Base-by-base conservation (phyloP, 1,140 invertebrate species). In the Temnothorax longispinosus region DNA sequence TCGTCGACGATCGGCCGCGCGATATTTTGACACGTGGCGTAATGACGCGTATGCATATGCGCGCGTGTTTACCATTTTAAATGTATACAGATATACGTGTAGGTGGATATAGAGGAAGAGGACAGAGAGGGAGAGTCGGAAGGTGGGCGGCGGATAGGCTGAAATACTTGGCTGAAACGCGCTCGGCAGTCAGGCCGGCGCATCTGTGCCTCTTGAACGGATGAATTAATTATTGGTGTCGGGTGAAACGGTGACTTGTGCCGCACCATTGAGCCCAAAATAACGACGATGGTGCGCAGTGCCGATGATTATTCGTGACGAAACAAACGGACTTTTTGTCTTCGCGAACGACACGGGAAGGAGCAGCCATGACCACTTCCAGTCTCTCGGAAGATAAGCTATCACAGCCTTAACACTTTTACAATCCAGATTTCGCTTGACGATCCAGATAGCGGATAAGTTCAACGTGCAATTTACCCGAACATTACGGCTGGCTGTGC, bases 381-480 rank as follows among this genome's bases (percentile, higher is more conserved):
- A 84, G 76, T 89, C 38, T 90, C 52, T 90, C 89, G 27, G 89
- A 90, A 90, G 89, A 90, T 90, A 90, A 90, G 88, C 54, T 74
- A 82, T 44, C 58, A 67, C 38, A 52, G 67, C 50, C 74, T 62
- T 32, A 50, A 8, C 21, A 10, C 18, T 65, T 52, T 44, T 21
- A 35, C 18, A 10, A 8, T 72, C 50, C 13, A 35, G n/a, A 11
- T 15, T 54, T 21, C 18, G 4, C 3, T 54, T 1, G 56, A 65
- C 10, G 5, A 18, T 11, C 27, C 15, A 6, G 7, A 56, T 35
- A 44, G 62, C 32, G 21, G 10, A 44, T 44, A 44, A 44, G 6
- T 32, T 5, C 41, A 13, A 60, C 27, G 72, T 60, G 65, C 65
- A 85, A 78, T 72, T 58, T 54, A 52, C 35, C 32, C 27, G 27